Percentiles rank a stretch among this genome's conserved stretches.
Evolutionary conservation across 1,140 invertebrate genomes (phyloP).

Genomic region (Adoxophyes honmai): DNA sequence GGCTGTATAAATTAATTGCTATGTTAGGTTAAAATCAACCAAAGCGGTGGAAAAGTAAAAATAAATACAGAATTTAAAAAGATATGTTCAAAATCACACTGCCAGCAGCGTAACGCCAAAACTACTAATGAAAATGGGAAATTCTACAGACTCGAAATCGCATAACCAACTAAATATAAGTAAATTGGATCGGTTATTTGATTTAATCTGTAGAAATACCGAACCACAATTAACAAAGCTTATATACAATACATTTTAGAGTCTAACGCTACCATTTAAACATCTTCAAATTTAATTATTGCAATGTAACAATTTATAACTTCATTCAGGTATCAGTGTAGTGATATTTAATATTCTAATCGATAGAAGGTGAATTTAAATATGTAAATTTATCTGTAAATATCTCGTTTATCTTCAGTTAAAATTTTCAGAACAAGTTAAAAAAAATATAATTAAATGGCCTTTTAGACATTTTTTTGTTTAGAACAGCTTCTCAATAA

Average conservation of each 20-base stretch:
- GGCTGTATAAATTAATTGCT: too few species aligned
- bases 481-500: too few species aligned
- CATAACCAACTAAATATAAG: too few species aligned
- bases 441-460: too few species aligned
- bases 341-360: neutral
- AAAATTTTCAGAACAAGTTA: too few species aligned
- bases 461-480: too few species aligned
- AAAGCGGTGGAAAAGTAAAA: neutral
- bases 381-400: neutral
- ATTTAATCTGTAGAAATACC: too few species aligned
- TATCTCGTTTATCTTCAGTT: neutral
- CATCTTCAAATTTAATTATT: neutral
- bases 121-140: neutral
- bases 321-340: neutral
- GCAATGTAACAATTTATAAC: constrained; percentile 5
- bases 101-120: constrained; percentile 8
- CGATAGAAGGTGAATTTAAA: neutral
- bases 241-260: neutral
- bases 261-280: neutral
- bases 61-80: neutral
- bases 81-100: neutral
- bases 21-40: neutral
- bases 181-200: too few species aligned
- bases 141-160: neutral
- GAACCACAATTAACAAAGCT: neutral